These are phyloP conservation scores for Desmophyllum pertusum DNA, from an alignment of 92 coral and sea anemone genomes.

Conservation along the genomic window DNA sequence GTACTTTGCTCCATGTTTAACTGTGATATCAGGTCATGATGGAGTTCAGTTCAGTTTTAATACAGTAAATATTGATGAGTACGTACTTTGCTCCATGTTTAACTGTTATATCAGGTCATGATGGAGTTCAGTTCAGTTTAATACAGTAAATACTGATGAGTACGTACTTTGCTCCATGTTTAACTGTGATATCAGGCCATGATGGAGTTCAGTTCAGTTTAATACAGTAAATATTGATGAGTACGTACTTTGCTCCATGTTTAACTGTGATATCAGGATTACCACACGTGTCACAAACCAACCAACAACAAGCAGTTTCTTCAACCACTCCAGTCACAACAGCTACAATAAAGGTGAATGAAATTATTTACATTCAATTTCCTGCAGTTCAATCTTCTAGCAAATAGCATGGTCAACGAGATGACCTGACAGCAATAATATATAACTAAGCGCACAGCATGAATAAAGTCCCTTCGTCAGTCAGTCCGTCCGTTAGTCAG, in stretches of 20 bases:
- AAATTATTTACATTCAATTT: neutral
- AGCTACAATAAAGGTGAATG: constrained; percentile 49
- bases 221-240: too few relatives aligned
- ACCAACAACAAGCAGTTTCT: constrained; percentile 87
- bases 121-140: too few relatives aligned
- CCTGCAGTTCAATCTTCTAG: neutral
- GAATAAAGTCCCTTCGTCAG: too few relatives aligned
- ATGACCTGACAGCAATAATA: too few relatives aligned
- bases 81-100: constrained; percentile 31
- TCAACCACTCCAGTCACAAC: constrained; percentile 75
- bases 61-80: too few relatives aligned
- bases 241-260: constrained; percentile 22
- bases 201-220: neutral
- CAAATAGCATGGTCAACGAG: too few relatives aligned
- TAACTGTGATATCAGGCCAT: constrained; percentile 42
- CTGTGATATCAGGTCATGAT: constrained; percentile 37
- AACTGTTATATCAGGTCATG: constrained; percentile 63
- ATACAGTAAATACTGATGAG: neutral
- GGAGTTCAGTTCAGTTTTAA: neutral
- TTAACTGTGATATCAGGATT: constrained; percentile 61
- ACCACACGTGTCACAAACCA: constrained; percentile 75
- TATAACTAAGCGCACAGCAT: too few relatives aligned
- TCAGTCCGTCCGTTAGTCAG: too few relatives aligned
- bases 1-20: constrained; percentile 21
- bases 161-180: constrained; percentile 13